Conservation (phyloP, 1,140 invertebrate genomes). For the Sitobion miscanthi region DNA sequence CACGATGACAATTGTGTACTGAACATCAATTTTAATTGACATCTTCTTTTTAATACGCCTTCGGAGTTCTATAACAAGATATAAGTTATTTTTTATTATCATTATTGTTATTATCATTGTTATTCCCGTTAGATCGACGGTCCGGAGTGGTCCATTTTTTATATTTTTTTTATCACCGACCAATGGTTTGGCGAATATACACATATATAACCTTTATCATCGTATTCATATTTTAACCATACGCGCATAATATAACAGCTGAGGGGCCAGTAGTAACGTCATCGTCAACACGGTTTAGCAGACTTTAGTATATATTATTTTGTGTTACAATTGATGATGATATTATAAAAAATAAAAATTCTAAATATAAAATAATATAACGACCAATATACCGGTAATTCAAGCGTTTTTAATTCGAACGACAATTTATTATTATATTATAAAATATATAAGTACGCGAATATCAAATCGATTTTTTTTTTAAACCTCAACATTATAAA, state of each 20-base stretch:
- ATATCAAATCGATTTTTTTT: background rate
- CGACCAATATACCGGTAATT: background rate
- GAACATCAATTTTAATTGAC: conserved; percentile 55
- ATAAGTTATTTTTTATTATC: background rate
- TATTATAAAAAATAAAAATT: background rate
- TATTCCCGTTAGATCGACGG: background rate
- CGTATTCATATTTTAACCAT: background rate
- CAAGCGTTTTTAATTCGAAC: background rate
- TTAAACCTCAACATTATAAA: background rate
- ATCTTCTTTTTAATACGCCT: conserved; percentile 26
- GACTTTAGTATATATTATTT: background rate
- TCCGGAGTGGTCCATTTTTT: background rate
- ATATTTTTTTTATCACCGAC: background rate
- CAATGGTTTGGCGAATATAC: background rate
- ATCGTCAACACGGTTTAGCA: background rate
- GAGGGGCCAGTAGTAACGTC: background rate
- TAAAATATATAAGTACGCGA: background rate
- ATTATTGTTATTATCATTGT: background rate
- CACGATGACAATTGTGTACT: conserved; percentile 28
- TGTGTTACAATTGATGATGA: background rate
- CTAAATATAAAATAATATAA: background rate
- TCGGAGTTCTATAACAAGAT: background rate
- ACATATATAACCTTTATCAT: background rate
- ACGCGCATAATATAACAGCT: too few relatives aligned
- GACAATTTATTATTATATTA: background rate